phyloP scores from a whole-genome alignment of 2,888 invertebrate genomes.

The Iselma pallidipennis region DNA sequence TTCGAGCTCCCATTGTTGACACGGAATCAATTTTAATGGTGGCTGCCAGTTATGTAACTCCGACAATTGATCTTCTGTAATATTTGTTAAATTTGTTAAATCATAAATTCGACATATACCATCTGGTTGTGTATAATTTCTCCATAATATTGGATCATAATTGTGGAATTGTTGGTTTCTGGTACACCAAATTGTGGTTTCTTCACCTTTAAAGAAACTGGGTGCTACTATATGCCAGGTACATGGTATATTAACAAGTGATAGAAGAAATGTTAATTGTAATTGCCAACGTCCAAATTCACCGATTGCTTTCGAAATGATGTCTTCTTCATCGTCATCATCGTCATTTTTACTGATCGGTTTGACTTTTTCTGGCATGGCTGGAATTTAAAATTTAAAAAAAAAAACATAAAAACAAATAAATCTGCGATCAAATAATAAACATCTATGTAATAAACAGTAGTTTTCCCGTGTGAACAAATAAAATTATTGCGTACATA shows the following conservation, averaged over 20 bases:
- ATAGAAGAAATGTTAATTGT: slow-evolving; percentile 71
- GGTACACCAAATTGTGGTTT: slow-evolving; percentile 72
- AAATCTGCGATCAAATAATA: background rate
- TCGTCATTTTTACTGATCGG: background rate
- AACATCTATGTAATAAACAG: background rate
- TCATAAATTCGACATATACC: slow-evolving; percentile 62
- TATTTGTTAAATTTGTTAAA: slow-evolving; percentile 54
- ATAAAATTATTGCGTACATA: background rate
- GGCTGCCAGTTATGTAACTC: slow-evolving; percentile 18
- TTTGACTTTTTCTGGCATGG: background rate
- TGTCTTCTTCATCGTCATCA: slow-evolving; percentile 61
- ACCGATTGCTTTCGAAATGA: slow-evolving; percentile 70
- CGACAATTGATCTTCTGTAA: slow-evolving; percentile 43
- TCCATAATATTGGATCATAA: slow-evolving; percentile 64
- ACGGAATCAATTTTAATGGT: slow-evolving; percentile 34
- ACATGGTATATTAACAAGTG: slow-evolving; percentile 77
- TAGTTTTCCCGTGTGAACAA: background rate
- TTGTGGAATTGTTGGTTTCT: slow-evolving; percentile 62
- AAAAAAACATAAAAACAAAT: background rate
- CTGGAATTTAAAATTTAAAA: background rate
- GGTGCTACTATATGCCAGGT: slow-evolving; percentile 80
- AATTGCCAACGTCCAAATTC: slow-evolving; percentile 80
- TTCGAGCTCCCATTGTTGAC: slow-evolving; percentile 50
- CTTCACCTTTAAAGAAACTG: slow-evolving; percentile 69
- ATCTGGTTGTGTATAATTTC: slow-evolving; percentile 67